Conservation (phyloP, 2,113 vertebrate species). For the Puma concolor region DNA sequence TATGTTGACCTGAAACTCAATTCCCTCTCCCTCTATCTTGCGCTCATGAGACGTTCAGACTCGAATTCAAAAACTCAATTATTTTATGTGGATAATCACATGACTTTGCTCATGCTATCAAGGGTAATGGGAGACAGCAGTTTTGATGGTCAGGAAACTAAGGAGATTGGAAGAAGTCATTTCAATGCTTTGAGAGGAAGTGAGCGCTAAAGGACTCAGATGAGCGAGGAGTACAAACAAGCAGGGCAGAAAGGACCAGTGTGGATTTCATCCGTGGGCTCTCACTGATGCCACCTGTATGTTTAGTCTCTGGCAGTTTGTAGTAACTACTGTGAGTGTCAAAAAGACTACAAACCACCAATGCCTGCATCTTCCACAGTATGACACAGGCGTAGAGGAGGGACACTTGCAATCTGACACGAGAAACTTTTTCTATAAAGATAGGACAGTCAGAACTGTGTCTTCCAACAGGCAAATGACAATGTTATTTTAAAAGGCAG, state of each 20-base stretch:
- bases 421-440: neutral
- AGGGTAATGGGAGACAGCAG: neutral
- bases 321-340: neutral
- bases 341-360: neutral
- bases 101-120: neutral
- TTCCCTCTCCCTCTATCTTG: neutral
- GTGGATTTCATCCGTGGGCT: neutral
- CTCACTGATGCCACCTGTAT: neutral
- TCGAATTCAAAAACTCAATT: neutral
- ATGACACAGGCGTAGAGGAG: neutral
- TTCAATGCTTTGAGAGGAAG: neutral
- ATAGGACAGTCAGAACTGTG: neutral
- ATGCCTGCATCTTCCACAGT: neutral
- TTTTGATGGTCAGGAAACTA: neutral
- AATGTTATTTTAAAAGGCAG: constrained; percentile 19
- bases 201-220: neutral
- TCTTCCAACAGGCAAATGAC: neutral
- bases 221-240: neutral
- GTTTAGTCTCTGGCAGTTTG: neutral
- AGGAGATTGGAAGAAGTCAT: neutral
- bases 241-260: neutral
- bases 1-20: neutral
- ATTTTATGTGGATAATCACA: neutral
- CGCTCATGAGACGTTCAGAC: neutral
- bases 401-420: neutral